These are phyloP conservation scores for Ectobius pallidus DNA, from an alignment of 2,888 invertebrate genomes.

Conservation along the genomic window DNA sequence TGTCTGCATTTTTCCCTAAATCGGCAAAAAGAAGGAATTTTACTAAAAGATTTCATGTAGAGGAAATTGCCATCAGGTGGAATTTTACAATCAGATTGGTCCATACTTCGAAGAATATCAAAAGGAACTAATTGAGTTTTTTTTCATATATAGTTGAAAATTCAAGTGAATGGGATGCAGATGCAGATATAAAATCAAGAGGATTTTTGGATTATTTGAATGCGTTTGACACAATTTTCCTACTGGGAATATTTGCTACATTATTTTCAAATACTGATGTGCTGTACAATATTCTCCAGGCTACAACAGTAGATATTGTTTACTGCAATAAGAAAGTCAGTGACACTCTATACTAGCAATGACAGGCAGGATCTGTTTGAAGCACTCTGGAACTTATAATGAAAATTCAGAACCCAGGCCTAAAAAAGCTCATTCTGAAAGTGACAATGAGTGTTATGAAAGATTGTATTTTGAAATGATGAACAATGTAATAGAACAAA, in stretches of 20 bases:
- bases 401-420: neutral
- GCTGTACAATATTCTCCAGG: neutral
- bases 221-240: neutral
- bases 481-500: neutral
- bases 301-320: neutral
- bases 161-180: neutral
- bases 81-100: too few relatives aligned
- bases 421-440: neutral
- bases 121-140: neutral
- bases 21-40: too few relatives aligned
- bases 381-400: neutral
- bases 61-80: too few relatives aligned
- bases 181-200: neutral
- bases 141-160: neutral
- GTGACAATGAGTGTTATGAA: neutral
- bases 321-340: neutral
- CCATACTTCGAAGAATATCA: too few relatives aligned
- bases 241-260: too few relatives aligned
- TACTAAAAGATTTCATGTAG: too few relatives aligned
- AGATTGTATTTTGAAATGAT: neutral
- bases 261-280: neutral
- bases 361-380: neutral
- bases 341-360: neutral
- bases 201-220: neutral
- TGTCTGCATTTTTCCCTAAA: too few relatives aligned